phyloP scores from a whole-genome alignment of 1,140 invertebrate species.

The Macrostomum lignano region DNA sequence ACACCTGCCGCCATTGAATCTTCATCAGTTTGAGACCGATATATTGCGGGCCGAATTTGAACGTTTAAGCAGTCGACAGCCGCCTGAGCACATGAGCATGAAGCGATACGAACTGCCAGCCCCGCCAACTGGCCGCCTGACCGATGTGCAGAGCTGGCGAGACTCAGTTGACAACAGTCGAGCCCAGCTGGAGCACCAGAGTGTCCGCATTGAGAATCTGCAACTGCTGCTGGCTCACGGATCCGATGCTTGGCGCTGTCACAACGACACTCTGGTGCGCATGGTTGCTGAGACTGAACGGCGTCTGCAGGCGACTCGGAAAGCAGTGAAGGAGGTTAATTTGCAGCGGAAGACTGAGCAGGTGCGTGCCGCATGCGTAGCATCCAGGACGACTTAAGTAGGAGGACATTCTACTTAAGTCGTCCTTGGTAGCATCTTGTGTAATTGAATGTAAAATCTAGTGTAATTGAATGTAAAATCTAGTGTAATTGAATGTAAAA shows the following conservation, averaged over 20 bases:
- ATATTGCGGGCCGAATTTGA: conserved; percentile 73
- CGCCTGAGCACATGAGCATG: conserved; percentile 86
- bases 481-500: too few species aligned
- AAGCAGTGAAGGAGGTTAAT: conserved; percentile 64
- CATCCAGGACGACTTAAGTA: too few species aligned
- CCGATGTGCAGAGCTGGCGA: conserved; percentile 62
- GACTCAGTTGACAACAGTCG: conserved; percentile 80
- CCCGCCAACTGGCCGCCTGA: conserved; percentile 61
- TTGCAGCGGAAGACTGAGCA: conserved; percentile 71
- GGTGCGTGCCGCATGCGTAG: too few species aligned
- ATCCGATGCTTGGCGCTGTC: conserved; percentile 61
- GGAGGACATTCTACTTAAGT: too few species aligned
- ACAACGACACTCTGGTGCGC: conserved; percentile 48
- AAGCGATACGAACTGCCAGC: conserved; percentile 81
- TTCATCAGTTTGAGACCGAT: conserved; percentile 46
- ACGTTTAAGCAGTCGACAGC: conserved; percentile 51
- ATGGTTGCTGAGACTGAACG: too few species aligned
- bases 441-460: too few species aligned
- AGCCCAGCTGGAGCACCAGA: conserved; percentile 76
- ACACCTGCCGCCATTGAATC: conserved; percentile 45
- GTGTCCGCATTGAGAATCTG: conserved; percentile 61
- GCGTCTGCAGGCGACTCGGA: conserved; percentile 32
- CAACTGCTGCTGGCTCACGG: conserved; percentile 75
- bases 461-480: too few species aligned
- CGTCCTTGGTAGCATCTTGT: too few species aligned